Evolutionary conservation across 2,797 vertebrate genomes (phyloP), one percentile per base, ranked within the genome.

Genomic region (Melanogrammus aeglefinus): DNA sequence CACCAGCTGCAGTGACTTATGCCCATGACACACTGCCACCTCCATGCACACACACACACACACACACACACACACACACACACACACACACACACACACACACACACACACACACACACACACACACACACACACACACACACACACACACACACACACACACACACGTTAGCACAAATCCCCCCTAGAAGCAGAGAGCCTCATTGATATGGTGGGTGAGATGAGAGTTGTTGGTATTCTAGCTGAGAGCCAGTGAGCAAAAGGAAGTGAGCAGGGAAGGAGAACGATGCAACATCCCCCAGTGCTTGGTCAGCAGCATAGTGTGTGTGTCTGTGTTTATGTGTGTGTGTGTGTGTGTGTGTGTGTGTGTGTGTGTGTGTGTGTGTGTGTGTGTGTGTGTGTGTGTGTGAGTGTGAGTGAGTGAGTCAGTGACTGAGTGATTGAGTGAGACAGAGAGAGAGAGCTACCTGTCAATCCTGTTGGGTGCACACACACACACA

Each of bases 1-100:
- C 92, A 92, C 89, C 91, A 92, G 91, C 90, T 92, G 92, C 90
- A 84, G 87, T 83, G 87, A 88, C 88, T 86, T 91, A 83, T 88
- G 89, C 90, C 80, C 86, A 81, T 89, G 91, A 91, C 88, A 92
- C 88, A 90, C 89, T 85, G 87, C 85, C 74, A 76, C 21, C 73
- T 8, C 36, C 16, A 35, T 57, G 41, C 29, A 13, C 29, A 27
- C 80, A 29, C 66, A 70, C 66, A 29, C 27, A 70, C 10, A 13
- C 4, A 4, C 41, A 44, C 39, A 1, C 39, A 41, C 39, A 41
- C 39, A 41, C 7, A 41, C 39, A 41, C 39, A 41, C 39, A 8
- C 39, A 39, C 38, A 39, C 38, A 39, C 38, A 39, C 38, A 39
- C 38, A 39, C 38, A 39, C 38, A 39, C 29, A 13, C 27, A 27